phyloP scores from a whole-genome alignment of 2,888 invertebrate species.

The Polydrusus tereticollis region DNA sequence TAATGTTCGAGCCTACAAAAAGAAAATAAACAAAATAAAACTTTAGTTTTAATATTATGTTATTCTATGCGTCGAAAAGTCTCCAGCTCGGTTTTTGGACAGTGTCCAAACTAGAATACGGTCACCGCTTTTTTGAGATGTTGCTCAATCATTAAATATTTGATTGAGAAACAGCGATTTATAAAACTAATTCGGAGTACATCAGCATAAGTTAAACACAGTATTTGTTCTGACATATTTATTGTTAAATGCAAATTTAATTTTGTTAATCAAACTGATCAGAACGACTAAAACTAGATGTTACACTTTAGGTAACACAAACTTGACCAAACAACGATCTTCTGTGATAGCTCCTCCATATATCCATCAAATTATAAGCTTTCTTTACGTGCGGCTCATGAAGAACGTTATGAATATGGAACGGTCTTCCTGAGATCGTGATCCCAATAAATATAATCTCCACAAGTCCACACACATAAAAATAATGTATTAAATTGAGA shows the following conservation, averaged over 20 bases:
- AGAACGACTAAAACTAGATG: too few species aligned
- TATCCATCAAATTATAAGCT: too few species aligned
- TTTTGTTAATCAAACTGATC: not conserved
- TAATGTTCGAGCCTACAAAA: not conserved
- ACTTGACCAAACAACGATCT: too few species aligned
- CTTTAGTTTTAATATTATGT: slow-evolving; percentile 5
- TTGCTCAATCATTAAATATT: slow-evolving; percentile 23
- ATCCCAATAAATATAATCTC: too few species aligned
- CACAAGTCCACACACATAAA: too few species aligned
- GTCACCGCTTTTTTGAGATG: slow-evolving; percentile 35
- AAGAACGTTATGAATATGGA: too few species aligned
- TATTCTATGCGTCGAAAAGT: slow-evolving; percentile 11
- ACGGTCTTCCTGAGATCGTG: too few species aligned
- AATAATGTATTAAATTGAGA: too few species aligned
- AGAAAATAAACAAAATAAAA: slow-evolving; percentile 15
- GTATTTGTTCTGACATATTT: slow-evolving; percentile 1
- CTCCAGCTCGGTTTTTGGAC: slow-evolving; percentile 17
- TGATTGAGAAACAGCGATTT: slow-evolving; percentile 23
- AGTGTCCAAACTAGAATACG: slow-evolving; percentile 23
- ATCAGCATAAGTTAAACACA: slow-evolving; percentile 7
- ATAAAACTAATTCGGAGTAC: slow-evolving; percentile 17
- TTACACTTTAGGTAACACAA: too few species aligned
- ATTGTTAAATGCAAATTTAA: slow-evolving; percentile 1
- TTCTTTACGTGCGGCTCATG: too few species aligned
- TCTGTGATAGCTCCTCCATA: too few species aligned